phyloP scores from a whole-genome alignment of 2,113 vertebrate genomes.

The Pao palembangensis region DNA sequence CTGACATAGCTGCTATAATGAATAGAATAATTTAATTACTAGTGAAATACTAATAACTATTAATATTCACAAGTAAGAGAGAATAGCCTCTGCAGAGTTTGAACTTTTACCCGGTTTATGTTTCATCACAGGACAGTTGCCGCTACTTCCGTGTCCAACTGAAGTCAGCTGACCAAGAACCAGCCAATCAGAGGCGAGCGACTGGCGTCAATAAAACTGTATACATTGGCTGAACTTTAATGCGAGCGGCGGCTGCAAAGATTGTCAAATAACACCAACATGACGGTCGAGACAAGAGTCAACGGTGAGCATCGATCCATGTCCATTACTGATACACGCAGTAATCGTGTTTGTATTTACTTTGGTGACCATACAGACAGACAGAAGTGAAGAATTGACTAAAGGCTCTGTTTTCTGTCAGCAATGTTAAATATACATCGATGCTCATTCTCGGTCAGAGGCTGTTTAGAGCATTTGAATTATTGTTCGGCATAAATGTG shows the following conservation, averaged over 20 bases:
- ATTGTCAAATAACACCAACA: neutral
- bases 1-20: no score
- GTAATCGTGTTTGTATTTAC: neutral
- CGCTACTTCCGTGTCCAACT: neutral
- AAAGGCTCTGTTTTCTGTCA: no score
- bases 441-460: no score
- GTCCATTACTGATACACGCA: neutral
- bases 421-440: no score
- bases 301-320: neutral
- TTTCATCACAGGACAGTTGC: neutral
- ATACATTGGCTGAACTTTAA: neutral
- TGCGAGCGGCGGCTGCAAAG: neutral
- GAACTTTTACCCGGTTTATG: conserved; percentile 44
- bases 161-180: conserved; percentile 46
- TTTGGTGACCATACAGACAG: no score
- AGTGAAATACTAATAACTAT: neutral
- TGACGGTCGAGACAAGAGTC: conserved; percentile 10
- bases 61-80: neutral
- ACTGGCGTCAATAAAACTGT: conserved; percentile 34
- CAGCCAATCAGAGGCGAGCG: conserved; percentile 45
- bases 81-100: conserved; percentile 10
- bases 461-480: no score
- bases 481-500: no score
- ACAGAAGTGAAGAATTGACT: no score
- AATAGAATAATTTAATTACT: neutral